A percentile compares a stretch with the other conserved stretches of the same genome.
phyloP scores from a whole-genome alignment of 2,113 vertebrate species.

The Pteropus alecto region DNA sequence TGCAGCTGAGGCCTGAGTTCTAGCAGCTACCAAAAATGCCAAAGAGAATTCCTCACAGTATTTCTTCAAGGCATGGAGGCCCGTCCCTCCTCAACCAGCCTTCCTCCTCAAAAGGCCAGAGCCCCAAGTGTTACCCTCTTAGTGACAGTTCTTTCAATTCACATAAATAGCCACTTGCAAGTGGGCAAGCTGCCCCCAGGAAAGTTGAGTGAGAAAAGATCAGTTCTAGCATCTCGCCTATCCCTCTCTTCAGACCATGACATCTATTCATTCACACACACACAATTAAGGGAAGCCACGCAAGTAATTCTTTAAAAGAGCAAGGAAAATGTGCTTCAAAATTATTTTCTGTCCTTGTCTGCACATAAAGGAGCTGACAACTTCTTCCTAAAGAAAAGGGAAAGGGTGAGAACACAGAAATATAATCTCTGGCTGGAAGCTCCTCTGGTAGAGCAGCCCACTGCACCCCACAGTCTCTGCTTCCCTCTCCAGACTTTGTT shows the following conservation, averaged over 20 bases:
- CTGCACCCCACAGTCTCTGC: too few relatives aligned
- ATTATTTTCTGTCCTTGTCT: not conserved
- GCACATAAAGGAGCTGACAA: not conserved
- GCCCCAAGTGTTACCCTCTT: not conserved
- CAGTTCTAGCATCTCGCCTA: not conserved
- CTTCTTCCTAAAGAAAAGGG: not conserved
- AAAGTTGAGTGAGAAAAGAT: not conserved
- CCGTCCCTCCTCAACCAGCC: not conserved
- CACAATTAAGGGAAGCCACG: not conserved
- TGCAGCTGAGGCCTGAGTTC: not conserved
- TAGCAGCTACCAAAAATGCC: not conserved
- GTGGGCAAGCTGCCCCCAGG: not conserved
- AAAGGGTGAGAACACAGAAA: not conserved
- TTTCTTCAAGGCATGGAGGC: not conserved
- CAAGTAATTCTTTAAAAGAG: not conserved
- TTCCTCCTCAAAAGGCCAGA: not conserved
- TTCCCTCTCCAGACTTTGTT: accelerated
- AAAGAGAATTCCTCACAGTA: not conserved
- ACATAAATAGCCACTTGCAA: not conserved
- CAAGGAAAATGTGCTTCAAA: not conserved
- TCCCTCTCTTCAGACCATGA: not conserved
- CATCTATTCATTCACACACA: not conserved
- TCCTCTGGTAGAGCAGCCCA: not conserved
- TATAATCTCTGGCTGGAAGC: not conserved
- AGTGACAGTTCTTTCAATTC: not conserved